Base-by-base conservation (phyloP, 1,140 invertebrate genomes). In the Whitmania pigra region DNA sequence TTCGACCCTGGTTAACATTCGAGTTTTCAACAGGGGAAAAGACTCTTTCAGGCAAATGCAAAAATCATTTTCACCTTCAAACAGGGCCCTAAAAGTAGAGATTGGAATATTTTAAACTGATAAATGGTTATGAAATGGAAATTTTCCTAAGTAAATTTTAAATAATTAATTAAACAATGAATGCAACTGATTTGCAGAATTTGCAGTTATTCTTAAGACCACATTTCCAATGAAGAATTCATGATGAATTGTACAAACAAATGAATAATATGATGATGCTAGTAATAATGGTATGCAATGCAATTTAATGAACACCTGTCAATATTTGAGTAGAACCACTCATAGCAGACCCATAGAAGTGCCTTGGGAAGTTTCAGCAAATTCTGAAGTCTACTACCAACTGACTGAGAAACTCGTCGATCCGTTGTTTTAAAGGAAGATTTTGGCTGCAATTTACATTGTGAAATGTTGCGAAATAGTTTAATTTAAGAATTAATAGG, bases 241-340 rank as follows among this genome's bases (percentile, higher is more conserved):
- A n/a, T n/a, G n/a, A 60, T 60, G 9, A 60, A 6, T 17, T 22
- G 17, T 5, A 5, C 9, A 22, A n/a, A 6, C n/a, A 60, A 60
- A 60, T 22, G 17, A 70, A 73, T 73, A 53, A 72, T 70, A 53
- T 74, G 55, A 72, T 71, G 72, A 57, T 67, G 40, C 18, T 74
- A 76, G 71, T 76, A 67, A 72, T 60, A 72, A 63, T 63, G 15
- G 36, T 72, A 68, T 72, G 49, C 63, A 53, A n/a, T 74, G 75
- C 69, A 75, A 67, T 69, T 60, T 70, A 67, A 71, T 75, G 84
- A 85, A 81, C 84, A 88, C 87, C 87, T 86, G 81, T 98, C 94
- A 76, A 98, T 90, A 79, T 96, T 97, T 77, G 94, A 97, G 80
- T 98, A 99, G 84, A 99, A 99, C 89, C 94, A 98, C 81, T 99